phyloP scores from a whole-genome alignment of 2,888 invertebrate species.

The Craniophora ligustri region DNA sequence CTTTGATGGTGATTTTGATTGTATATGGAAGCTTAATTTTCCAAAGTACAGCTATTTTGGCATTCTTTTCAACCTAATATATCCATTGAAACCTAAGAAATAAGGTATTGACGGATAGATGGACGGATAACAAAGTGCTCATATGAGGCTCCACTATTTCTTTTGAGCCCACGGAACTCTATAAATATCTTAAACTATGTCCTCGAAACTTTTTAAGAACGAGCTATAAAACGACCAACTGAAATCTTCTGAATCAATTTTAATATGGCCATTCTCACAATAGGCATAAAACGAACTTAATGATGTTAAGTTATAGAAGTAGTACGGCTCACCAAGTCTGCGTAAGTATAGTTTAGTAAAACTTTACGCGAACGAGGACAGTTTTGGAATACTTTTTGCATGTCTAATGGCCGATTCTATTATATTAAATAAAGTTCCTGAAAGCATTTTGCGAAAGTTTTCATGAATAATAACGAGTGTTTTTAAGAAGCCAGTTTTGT shows the following conservation, averaged over 20 bases:
- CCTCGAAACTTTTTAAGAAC: neutral
- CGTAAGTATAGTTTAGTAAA: constrained; percentile 37
- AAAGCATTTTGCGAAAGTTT: constrained; percentile 47
- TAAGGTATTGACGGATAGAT: too few species aligned
- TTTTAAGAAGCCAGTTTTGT: constrained; percentile 32
- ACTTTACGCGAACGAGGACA: constrained; percentile 30
- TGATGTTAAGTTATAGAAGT: constrained; percentile 28
- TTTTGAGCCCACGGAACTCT: too few species aligned
- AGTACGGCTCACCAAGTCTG: constrained; percentile 37
- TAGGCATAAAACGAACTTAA: constrained; percentile 34
- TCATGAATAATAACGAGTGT: constrained; percentile 31
- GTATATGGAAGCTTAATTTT: too few species aligned
- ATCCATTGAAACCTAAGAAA: too few species aligned
- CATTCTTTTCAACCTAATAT: too few species aligned
- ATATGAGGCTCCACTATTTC: too few species aligned
- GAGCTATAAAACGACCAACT: constrained; percentile 15
- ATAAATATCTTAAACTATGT: constrained; percentile 2
- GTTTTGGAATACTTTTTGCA: constrained; percentile 47
- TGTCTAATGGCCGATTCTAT: constrained; percentile 50
- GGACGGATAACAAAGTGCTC: too few species aligned
- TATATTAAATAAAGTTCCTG: constrained; percentile 48
- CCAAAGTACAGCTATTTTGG: too few species aligned
- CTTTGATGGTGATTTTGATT: too few species aligned
- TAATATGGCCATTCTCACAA: constrained; percentile 14
- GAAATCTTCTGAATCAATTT: constrained; percentile 29